Percentiles rank a stretch among this genome's conserved stretches.
Evolutionary conservation across 2,888 invertebrate species (phyloP).

Genomic region (Hirudinaria manillensis): DNA sequence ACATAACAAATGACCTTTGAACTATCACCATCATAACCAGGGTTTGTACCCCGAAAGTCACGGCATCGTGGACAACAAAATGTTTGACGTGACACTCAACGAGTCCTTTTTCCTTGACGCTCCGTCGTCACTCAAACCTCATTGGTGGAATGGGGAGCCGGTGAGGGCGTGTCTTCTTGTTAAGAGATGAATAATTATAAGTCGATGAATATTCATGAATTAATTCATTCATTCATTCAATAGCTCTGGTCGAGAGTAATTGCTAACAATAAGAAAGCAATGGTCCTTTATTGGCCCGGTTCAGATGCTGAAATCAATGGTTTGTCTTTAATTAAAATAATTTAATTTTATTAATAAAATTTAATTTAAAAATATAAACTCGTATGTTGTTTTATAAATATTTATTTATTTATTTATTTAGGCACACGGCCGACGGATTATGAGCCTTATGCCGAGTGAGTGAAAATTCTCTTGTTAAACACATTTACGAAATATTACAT

Average conservation of each 20-base stretch:
- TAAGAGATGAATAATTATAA: not conserved
- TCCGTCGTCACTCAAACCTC: constrained; percentile 38
- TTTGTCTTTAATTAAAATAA: constrained; percentile 7
- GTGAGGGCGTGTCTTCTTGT: constrained; percentile 36
- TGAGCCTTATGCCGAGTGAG: constrained; percentile 34
- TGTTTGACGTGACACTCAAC: constrained; percentile 47
- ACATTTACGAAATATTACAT: not conserved
- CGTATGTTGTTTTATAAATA: constrained; percentile 1
- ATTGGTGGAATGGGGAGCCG: constrained; percentile 48
- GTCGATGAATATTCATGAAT: not conserved
- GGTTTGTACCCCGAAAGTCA: constrained; percentile 54
- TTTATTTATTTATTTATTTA: constrained; percentile 17
- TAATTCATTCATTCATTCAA: not conserved
- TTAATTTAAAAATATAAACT: not conserved
- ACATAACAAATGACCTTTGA: too few species aligned
- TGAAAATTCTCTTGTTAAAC: not conserved
- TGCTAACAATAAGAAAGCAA: constrained; percentile 44
- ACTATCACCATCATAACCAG: constrained; percentile 38
- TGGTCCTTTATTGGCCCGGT: constrained; percentile 49
- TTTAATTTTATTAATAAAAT: not conserved
- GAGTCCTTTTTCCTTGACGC: constrained; percentile 41
- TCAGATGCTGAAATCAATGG: constrained; percentile 40
- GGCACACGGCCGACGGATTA: constrained; percentile 31
- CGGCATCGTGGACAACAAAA: constrained; percentile 53
- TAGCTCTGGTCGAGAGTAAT: constrained; percentile 47